phyloP scores from a whole-genome alignment of 2,113 vertebrate species.

The Cettia cetti region DNA sequence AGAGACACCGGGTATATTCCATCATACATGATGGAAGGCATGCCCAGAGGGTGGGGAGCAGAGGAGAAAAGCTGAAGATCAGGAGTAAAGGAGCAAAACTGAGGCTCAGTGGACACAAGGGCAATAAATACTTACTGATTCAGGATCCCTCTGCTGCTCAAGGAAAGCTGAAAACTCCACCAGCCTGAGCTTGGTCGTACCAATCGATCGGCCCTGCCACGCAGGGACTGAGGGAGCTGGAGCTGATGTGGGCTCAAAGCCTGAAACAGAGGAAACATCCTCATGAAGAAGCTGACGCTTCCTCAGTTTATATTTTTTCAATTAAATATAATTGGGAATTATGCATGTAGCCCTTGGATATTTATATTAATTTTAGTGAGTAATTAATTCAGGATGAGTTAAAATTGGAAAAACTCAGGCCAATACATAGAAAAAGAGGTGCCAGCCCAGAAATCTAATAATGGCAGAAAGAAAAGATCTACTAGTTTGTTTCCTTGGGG shows the following conservation, averaged over 20 bases:
- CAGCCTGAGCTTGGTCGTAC: constrained; percentile 94
- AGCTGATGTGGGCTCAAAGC: constrained; percentile 88
- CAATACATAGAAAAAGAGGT: background rate
- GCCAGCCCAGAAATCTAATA: background rate
- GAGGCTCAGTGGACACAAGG: background rate
- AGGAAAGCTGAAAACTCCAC: constrained; percentile 98
- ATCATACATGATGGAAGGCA: background rate
- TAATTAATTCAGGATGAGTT: background rate
- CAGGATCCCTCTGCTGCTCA: constrained; percentile 95
- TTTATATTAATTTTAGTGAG: background rate
- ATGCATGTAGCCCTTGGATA: background rate
- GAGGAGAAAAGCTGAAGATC: background rate
- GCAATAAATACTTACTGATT: constrained; percentile 81
- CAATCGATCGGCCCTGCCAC: constrained; percentile 97
- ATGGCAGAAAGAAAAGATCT: background rate
- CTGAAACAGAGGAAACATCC: constrained; percentile 68
- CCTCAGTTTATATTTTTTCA: background rate
- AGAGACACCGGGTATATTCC: background rate
- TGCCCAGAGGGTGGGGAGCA: background rate
- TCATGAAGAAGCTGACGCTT: background rate
- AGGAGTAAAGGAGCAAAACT: background rate
- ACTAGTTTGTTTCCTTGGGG: background rate
- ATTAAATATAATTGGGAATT: background rate
- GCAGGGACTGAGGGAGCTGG: constrained; percentile 91
- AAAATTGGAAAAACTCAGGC: background rate